A percentile compares a stretch with the other conserved stretches of the same genome.
phyloP scores from a whole-genome alignment of 2,888 invertebrate genomes.

The Scaeva pyrastri region DNA sequence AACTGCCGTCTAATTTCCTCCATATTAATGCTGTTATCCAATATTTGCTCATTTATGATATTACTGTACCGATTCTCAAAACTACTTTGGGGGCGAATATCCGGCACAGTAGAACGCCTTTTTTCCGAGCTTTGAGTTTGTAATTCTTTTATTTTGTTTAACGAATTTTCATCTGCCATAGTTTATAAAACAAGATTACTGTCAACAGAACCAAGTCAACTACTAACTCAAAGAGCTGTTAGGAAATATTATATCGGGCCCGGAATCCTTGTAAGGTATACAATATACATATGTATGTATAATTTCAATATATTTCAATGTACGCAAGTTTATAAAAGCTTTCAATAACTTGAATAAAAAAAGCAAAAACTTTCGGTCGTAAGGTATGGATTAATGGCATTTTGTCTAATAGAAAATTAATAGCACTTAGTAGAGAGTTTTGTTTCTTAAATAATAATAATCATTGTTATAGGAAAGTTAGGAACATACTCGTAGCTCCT shows the following conservation, averaged over 20 bases:
- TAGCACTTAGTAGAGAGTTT: no score
- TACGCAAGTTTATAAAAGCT: constrained; percentile 73
- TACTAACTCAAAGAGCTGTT: constrained; percentile 31
- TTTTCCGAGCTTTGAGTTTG: constrained; percentile 62
- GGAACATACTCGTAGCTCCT: no score
- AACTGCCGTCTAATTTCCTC: constrained; percentile 87
- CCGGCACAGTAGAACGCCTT: constrained; percentile 68
- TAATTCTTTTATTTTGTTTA: constrained; percentile 14
- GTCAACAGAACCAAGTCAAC: constrained; percentile 49
- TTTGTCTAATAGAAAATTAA: no score
- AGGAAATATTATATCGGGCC: constrained; percentile 10
- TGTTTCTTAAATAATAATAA: no score
- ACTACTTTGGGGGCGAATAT: constrained; percentile 80
- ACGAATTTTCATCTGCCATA: constrained; percentile 46
- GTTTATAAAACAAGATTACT: constrained; percentile 2
- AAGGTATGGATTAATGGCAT: constrained; percentile 53
- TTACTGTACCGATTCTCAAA: constrained; percentile 83
- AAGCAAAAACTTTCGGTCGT: constrained; percentile 45
- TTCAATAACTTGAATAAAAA: constrained; percentile 10
- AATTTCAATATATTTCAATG: constrained; percentile 46
- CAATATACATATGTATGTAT: no score
- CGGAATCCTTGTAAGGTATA: constrained; percentile 43
- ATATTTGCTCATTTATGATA: constrained; percentile 83
- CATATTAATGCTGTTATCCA: constrained; percentile 83
- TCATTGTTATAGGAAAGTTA: no score